Base-by-base conservation (phyloP, 2,888 invertebrate genomes). In the Cataglyphis cursor region DNA sequence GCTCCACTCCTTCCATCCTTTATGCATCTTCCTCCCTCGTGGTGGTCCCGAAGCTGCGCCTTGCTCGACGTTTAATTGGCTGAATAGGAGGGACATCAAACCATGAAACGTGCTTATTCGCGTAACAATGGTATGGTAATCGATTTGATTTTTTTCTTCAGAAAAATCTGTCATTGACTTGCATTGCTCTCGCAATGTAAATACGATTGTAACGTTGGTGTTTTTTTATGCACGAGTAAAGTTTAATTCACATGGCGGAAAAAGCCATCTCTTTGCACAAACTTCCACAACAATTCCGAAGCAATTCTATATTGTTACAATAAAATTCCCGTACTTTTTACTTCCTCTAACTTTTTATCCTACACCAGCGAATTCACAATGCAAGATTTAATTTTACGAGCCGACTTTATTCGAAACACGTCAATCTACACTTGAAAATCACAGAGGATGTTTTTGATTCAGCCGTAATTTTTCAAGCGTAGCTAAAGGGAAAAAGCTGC, bases 1-100 rank as follows among this genome's bases (percentile, higher is more conserved):
- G 74, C 44, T 76, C 57, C 44, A 28, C 54, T 78, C 75, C 35
- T 41, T 54, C 15, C 38, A 15, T 65, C 59, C 44, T 48, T 66
- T 28, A 24, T 62, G 54, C 24, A 12, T 48, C 59, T 61, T 73
- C 21, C 28, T 44, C 5, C 21, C 12, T 21, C 57, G 21, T 61
- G 21, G 15, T 41, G 10, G n/a, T 10, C 15, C 24, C 8, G 38
- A 72, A n/a, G 44, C n/a, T 10, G 18, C 21, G 51, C 21, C 18
- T n/a, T 57, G 31, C n/a, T 28, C 65, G 78, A 85, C 81, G 68
- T 89, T 90, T 87, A 87, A 89, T 90, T 90, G 88, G 83, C 89
- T 84, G 84, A 61, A 82, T 84, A 85, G 85, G 68, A 54, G 84
- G 65, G 84, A 84, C 87, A 83, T 86, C 83, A 85, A 85, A 74